Base-by-base conservation (phyloP, 2,113 vertebrate genomes). In the Lepisosteus oculatus region DNA sequence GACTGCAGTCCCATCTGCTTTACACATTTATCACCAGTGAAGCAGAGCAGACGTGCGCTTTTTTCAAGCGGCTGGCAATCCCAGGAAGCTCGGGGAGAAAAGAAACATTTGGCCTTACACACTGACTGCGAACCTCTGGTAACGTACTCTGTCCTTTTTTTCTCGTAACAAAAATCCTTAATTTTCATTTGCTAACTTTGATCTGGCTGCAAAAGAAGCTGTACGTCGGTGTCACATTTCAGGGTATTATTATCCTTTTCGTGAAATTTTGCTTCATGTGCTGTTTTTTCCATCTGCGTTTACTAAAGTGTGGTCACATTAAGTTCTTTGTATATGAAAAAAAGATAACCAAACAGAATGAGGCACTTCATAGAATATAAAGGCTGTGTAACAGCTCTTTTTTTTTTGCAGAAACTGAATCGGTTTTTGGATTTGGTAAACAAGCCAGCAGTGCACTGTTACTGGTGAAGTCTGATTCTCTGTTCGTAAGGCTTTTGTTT, bases 221-320 rank as follows among this genome's bases (percentile, higher is more conserved):
- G 8, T 63, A 56, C 75, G 65, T 67, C 54, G 56, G 81, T 78
- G 72, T 87, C 79, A 69, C 51, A 61, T 89, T 87, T 86, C 83
- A 87, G 75, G 79, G 84, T 67, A 78, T 67, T 78, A 78, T 84
- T 86, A 85, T 61, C 51, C 66, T 68, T 73, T 79, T 75, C 71
- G 76, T 82, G 79, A 82, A 79, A 42, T 71, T 47, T 70, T 17
- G 47, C 69, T 83, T 78, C 0, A 63, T 66, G 76, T 3, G 51
- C 77, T 79, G 74, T 66, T 73, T 85, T 91, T 91, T 90, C 85
- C 83, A 72, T 71, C 56, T 59, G 62, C 71, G 71, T 75, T 8
- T 13, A 71, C 29, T 71, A n/a, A 17, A 78, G 71, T 80, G 65
- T 3, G 71, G 78, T 80, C 80, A 84, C 82, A 86, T 80, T 43